These are phyloP conservation scores for Trachurus trachurus DNA, from an alignment of 2,797 vertebrate genomes.

Conservation along the genomic window DNA sequence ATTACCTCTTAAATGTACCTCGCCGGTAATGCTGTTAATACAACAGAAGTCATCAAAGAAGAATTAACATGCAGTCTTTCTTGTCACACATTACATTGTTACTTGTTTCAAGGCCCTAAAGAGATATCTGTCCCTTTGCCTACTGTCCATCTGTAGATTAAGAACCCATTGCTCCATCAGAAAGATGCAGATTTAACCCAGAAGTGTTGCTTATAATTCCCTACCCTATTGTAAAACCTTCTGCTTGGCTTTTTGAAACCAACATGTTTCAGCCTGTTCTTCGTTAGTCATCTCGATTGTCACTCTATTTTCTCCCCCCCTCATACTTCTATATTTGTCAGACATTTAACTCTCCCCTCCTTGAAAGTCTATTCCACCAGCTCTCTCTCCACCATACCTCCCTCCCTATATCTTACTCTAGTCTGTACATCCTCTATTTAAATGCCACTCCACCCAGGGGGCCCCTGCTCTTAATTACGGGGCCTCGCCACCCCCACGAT, in stretches of 20 bases:
- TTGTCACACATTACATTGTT: neutral
- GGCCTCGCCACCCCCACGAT: slow-evolving; percentile 63
- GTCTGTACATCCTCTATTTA: slow-evolving; percentile 72
- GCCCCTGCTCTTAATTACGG: slow-evolving; percentile 76
- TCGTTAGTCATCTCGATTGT: slow-evolving; percentile 15
- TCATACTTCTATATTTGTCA: slow-evolving; percentile 54
- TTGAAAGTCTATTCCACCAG: slow-evolving; percentile 13
- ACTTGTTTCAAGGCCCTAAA: neutral
- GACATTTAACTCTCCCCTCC: slow-evolving; percentile 22
- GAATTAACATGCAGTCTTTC: neutral
- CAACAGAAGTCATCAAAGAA: neutral
- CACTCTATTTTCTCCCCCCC: neutral
- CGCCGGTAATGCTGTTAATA: no score
- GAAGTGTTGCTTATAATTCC: neutral
- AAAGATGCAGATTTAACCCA: neutral
- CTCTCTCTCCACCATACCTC: slow-evolving; percentile 3
- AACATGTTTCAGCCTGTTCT: neutral
- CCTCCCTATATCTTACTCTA: slow-evolving; percentile 35
- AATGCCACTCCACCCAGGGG: slow-evolving; percentile 68
- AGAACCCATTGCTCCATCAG: neutral
- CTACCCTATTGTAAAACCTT: neutral
- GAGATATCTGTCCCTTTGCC: neutral
- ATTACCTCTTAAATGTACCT: no score
- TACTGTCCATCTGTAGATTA: neutral
- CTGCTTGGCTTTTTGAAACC: slow-evolving; percentile 7